Evolutionary conservation across 2,113 vertebrate genomes (phyloP).

Genomic region (Tenebrosternarchus preto): DNA sequence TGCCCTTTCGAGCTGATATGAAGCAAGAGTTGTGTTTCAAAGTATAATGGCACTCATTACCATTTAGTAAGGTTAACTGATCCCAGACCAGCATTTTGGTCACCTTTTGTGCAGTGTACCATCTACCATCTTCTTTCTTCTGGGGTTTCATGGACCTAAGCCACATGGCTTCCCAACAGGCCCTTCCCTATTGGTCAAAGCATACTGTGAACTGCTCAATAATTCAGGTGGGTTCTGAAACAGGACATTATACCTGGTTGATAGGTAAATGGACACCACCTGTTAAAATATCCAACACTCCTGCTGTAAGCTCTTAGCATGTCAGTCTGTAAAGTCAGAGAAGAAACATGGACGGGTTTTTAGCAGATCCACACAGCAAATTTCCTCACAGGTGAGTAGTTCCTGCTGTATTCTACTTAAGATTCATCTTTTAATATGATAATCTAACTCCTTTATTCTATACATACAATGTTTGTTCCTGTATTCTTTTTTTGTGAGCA

Average conservation of each 20-base stretch:
- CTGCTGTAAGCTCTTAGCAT: slow-evolving; percentile 5
- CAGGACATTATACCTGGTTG: slow-evolving; percentile 84
- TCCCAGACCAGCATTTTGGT: not conserved
- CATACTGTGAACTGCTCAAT: slow-evolving; percentile 78
- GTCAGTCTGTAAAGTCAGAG: not conserved
- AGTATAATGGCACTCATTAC: not conserved
- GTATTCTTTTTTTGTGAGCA: not conserved
- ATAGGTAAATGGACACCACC: slow-evolving; percentile 83
- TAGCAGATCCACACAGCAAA: not conserved
- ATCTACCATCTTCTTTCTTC: not conserved
- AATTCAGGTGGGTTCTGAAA: slow-evolving; percentile 85
- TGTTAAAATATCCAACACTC: slow-evolving; percentile 46
- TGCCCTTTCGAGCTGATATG: not conserved
- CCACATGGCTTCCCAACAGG: slow-evolving; percentile 5
- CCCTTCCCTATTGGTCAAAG: slow-evolving; percentile 27
- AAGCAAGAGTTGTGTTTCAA: not conserved
- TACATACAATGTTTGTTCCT: not conserved
- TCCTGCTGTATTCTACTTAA: not conserved
- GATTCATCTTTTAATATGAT: not conserved
- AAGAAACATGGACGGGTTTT: slow-evolving; percentile 27
- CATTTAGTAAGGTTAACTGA: not conserved
- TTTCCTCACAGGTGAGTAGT: slow-evolving; percentile 28
- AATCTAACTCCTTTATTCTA: not conserved
- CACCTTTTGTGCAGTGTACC: not conserved
- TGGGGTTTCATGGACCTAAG: not conserved